A percentile compares a stretch with the other conserved stretches of the same genome.
Evolutionary conservation across 2,888 invertebrate genomes (phyloP).

Genomic region (Lacanobia oleracea): DNA sequence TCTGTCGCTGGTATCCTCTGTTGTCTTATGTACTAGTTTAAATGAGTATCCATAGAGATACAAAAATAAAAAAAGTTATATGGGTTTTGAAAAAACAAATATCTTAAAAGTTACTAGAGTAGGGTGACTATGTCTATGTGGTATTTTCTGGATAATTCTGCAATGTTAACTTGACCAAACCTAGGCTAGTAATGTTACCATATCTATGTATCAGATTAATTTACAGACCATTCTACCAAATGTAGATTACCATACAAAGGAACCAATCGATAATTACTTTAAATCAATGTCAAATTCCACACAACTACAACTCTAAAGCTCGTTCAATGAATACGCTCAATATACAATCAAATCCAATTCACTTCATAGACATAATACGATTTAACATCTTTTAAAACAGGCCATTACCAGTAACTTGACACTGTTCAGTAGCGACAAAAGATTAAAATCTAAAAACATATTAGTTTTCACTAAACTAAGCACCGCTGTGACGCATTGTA

Average conservation of each 20-base stretch:
- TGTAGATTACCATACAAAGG: background rate
- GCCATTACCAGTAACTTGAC: slow-evolving; percentile 76
- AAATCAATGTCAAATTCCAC: slow-evolving; percentile 6
- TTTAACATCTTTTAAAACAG: slow-evolving; percentile 63
- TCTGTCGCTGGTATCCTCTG: too few relatives aligned
- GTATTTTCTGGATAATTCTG: background rate
- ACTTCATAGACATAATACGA: slow-evolving; percentile 55
- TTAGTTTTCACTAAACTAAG: slow-evolving; percentile 88
- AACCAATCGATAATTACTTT: background rate
- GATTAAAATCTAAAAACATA: slow-evolving; percentile 87
- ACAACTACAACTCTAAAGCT: slow-evolving; percentile 10
- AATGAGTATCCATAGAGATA: too few relatives aligned
- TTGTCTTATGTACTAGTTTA: too few relatives aligned
- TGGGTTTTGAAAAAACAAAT: too few relatives aligned
- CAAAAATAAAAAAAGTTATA: too few relatives aligned
- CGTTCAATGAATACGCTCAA: slow-evolving; percentile 35
- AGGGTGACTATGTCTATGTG: background rate
- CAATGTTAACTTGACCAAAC: background rate
- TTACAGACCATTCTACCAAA: background rate
- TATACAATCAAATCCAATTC: slow-evolving; percentile 44
- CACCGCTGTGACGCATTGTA: slow-evolving; percentile 68
- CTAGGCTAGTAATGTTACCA: background rate
- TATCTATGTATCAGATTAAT: background rate
- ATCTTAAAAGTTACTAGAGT: background rate
- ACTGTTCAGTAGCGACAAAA: slow-evolving; percentile 75